Evolutionary conservation across 2,113 vertebrate species (phyloP), one percentile per base, ranked within the genome.

Genomic region (Lota lota): DNA sequence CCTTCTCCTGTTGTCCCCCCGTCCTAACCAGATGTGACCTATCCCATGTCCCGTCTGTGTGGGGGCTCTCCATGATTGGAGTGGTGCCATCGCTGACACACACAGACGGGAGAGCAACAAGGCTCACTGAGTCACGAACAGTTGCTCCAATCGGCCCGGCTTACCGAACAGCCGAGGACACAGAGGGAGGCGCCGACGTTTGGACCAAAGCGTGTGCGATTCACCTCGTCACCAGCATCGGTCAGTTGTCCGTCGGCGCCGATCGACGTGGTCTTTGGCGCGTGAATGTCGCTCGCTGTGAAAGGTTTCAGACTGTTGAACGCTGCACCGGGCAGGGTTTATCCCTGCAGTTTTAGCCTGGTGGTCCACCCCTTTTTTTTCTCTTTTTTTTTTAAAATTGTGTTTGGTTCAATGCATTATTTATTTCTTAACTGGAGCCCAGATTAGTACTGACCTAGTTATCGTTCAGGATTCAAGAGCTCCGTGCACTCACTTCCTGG

Each of bases 401-500:
- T 81, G 66, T 72, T 72, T 77, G 70, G 74, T 77, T 61, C 69
- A 58, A 61, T 77, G 70, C 69, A 86, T 88, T 80, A 82, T 81
- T 85, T 84, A 90, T 79, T 28, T 59, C 68, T 76, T 74, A 88
- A 83, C 74, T 85, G 82, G 83, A 78, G 61, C 77, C 84, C 76
- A 83, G 78, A 85, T 88, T 86, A 83, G 70, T 63, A 80, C 82
- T 88, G 87, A 88, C 88, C 88, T 83, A 90, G 80, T 88, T 88
- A 73, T 87, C 75, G 83, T 83, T 85, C 81, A 19, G 3, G 63
- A 75, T 61, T 72, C 75, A 72, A 79, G 79, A 77, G 80, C 77
- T 70, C 71, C 63, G 63, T 63, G 63, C 53, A 56, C 81, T 79
- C 74, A 69, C 66, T 61, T 73, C 70, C 58, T 73, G 66, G 72